Evolutionary conservation across 2,797 vertebrate genomes (phyloP).

Genomic region (Triplophysa yarkandensis): DNA sequence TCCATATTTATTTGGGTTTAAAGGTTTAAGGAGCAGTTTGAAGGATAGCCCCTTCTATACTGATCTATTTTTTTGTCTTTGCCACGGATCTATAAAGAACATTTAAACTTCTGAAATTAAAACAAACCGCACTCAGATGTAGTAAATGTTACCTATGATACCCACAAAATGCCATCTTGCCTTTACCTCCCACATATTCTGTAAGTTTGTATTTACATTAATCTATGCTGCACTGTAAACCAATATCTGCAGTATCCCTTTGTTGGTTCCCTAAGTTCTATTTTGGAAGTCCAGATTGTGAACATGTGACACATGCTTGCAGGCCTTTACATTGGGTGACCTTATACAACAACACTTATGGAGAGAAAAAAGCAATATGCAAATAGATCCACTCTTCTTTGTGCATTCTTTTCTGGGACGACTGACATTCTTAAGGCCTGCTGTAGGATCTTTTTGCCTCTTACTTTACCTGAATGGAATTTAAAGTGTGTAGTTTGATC

Average conservation of each 20-base stretch:
- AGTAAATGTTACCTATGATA: neutral
- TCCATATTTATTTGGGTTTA: slow-evolving; percentile 7
- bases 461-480: neutral
- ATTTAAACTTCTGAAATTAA: neutral
- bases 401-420: neutral
- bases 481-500: neutral
- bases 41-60: neutral
- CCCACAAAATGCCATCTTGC: neutral
- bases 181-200: neutral
- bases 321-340: neutral
- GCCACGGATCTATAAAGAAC: neutral
- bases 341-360: neutral
- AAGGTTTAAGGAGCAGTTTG: neutral
- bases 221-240: neutral
- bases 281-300: neutral
- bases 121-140: neutral
- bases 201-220: neutral
- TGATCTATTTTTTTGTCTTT: neutral
- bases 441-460: neutral
- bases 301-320: neutral
- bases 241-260: neutral
- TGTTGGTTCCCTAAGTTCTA: neutral
- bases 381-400: neutral
- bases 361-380: neutral
- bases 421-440: neutral